Conservation (phyloP, 2,113 vertebrate species). For the Pteruthius melanotis region DNA sequence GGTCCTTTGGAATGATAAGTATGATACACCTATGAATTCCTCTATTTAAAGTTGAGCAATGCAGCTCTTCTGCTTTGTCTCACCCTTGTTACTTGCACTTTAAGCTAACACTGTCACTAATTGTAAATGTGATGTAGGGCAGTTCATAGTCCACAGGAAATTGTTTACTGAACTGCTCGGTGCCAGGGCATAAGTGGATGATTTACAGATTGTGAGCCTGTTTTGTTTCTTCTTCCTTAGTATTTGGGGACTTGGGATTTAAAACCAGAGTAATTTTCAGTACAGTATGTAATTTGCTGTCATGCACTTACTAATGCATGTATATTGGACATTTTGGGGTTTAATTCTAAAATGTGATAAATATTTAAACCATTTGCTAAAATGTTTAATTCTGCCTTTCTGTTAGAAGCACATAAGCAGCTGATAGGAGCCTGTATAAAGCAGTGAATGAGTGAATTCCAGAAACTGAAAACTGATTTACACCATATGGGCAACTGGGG, state of each 20-base stretch:
- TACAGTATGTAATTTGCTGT: not conserved
- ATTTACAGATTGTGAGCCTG: conserved; percentile 48
- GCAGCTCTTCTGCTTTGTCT: conserved; percentile 43
- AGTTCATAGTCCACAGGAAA: conserved; percentile 53
- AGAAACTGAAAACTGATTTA: conserved; percentile 28
- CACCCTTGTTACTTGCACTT: conserved; percentile 28
- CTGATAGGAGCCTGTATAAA: not conserved
- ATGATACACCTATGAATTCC: not conserved
- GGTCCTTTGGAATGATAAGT: not conserved
- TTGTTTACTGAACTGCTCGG: conserved; percentile 49
- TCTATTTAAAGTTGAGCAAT: conserved; percentile 1
- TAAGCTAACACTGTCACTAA: conserved; percentile 57
- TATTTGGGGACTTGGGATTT: not conserved
- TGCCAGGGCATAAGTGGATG: conserved; percentile 44
- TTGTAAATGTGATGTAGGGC: conserved; percentile 47
- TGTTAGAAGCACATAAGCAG: not conserved
- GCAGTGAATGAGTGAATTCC: conserved; percentile 6
- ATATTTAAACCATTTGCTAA: not conserved
- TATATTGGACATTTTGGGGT: not conserved
- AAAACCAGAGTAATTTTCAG: not conserved
- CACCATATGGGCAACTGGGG: conserved; percentile 13
- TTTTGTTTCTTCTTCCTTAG: conserved; percentile 27
- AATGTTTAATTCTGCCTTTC: not conserved
- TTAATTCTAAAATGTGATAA: not conserved
- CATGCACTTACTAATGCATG: not conserved